A percentile compares a stretch with the other conserved stretches of the same genome.
Evolutionary conservation across 2,113 vertebrate genomes (phyloP).

Genomic region (Castor canadensis): DNA sequence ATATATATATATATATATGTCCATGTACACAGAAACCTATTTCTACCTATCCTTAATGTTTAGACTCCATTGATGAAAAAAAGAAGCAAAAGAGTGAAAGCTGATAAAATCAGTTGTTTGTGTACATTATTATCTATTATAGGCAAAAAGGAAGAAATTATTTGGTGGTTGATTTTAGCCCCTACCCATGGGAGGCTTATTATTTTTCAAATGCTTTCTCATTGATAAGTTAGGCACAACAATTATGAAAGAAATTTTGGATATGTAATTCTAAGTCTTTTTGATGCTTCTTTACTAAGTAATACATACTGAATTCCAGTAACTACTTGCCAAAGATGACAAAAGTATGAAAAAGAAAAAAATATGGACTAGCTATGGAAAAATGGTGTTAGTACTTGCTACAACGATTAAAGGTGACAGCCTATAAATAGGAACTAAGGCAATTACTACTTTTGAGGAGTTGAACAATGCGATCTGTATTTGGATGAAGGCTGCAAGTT

Average conservation of each 20-base stretch:
- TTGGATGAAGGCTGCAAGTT: neutral
- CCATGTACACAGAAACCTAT: neutral
- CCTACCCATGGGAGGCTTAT: neutral
- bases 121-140: neutral
- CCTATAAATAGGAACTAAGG: neutral
- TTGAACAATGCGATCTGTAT: neutral
- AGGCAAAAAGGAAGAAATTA: neutral
- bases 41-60: neutral
- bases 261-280: conserved; percentile 13
- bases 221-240: neutral
- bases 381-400: neutral
- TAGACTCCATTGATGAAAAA: neutral
- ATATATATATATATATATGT: neutral
- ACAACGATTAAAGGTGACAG: neutral
- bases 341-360: neutral
- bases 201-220: conserved; percentile 6
- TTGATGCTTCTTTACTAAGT: neutral
- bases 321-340: neutral
- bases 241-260: conserved; percentile 1
- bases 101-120: neutral
- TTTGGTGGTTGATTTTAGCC: neutral
- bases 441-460: neutral
- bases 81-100: neutral
- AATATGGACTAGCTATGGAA: neutral
- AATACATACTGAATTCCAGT: neutral